These are phyloP conservation scores for Elephas maximus DNA, from an alignment of 2,113 vertebrate species.

Conservation along the genomic window DNA sequence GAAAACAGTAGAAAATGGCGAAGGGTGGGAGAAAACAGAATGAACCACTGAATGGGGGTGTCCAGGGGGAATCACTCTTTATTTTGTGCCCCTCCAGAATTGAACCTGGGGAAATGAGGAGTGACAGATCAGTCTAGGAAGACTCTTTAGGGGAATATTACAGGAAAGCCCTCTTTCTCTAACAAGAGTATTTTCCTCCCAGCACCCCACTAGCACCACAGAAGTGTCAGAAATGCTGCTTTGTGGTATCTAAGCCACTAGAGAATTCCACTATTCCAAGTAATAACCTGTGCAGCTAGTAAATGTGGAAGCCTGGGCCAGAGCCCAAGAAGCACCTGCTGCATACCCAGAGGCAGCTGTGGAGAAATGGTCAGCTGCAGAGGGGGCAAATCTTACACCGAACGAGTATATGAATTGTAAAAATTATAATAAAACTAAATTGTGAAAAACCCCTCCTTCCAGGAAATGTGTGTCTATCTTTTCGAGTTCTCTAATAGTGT, in stretches of 20 bases:
- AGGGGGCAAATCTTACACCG: neutral
- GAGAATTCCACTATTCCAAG: neutral
- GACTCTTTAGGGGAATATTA: neutral
- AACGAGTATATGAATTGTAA: neutral
- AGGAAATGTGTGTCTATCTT: too few species aligned
- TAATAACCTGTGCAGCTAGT: neutral
- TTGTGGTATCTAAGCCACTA: neutral
- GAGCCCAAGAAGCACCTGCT: neutral
- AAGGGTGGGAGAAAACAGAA: neutral
- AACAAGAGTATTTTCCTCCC: neutral
- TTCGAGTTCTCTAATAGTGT: neutral
- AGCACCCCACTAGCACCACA: neutral
- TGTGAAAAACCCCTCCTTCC: neutral
- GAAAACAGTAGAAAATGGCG: neutral
- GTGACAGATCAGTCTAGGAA: neutral
- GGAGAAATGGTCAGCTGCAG: neutral
- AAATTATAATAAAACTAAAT: slow-evolving; percentile 18
- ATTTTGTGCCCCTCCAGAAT: neutral
- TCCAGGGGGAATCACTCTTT: neutral
- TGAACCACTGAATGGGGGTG: neutral
- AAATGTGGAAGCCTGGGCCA: neutral
- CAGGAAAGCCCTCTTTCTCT: neutral
- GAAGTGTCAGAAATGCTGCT: too few species aligned
- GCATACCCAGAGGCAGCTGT: neutral
- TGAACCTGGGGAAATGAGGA: neutral